Evolutionary conservation across 2,113 vertebrate species (phyloP), one percentile per base, ranked within the genome.

Genomic region (Bos indicus): DNA sequence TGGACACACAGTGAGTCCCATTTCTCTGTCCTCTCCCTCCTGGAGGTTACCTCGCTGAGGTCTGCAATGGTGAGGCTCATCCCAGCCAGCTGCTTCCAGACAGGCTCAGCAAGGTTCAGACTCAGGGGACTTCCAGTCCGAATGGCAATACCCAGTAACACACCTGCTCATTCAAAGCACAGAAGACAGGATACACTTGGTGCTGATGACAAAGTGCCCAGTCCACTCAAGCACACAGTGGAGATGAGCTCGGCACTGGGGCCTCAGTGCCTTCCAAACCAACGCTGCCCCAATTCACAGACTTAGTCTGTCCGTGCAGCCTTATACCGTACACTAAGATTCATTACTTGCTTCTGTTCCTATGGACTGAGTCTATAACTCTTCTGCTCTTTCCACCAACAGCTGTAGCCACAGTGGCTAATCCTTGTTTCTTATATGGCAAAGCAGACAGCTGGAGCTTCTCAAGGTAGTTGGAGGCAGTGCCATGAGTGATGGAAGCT

Each of bases 31-130:
- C 16, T 64, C 30, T 23, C 36, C 16, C 21, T 30, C 33, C 74
- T 16, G 12, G 46, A 12, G 2, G 91, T 98, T 97, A 99, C 99
- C 99, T 99, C 99, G 98, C 99, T 99, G 98, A 99, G 99, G 99
- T 99, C 99, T 96, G 99, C 99, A 62, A 99, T 99, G 97, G 99
- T 99, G 97, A 99, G 98, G 98, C 99, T 99, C 99, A 99, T 99
- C 97, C 99, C 99, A 46, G 99, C 99, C 98, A 99, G 99, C 97
- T 99, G 99, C 96, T 99, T 99, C 99, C 99, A 99, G 7, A 99
- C 99, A 2, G 99, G 99, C 98, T 99, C 99, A 1, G 99, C 99
- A 83, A 99, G 98, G 98, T 99, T 99, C 97, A 99, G 99, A 98
- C 99, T 99, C 78, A 99, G 99, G 46, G 99, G 99, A 96, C 99